Base-by-base conservation (phyloP, 2,797 vertebrate genomes). In the Rhinichthys osculus region DNA sequence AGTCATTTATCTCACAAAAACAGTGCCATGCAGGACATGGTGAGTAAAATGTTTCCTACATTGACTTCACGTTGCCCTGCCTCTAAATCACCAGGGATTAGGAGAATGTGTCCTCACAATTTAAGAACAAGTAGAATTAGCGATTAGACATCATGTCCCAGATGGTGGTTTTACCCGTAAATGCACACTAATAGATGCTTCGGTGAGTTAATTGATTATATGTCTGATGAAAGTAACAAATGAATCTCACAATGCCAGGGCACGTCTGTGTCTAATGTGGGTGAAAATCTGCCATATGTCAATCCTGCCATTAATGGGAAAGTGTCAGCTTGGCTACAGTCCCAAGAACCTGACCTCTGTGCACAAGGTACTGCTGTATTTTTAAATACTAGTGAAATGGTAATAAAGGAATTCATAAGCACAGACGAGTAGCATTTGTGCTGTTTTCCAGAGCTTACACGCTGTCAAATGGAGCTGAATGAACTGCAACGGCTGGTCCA, bases 241-340 rank as follows among this genome's bases (percentile, higher is more conserved):
- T 73, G 0, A 66, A 38, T 83, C 16, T 50, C 23, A 11, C 5
- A 52, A 30, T 17, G 19, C 16, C 90, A 95, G 92, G 90, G 88
- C 85, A 59, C 90, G 9, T 38, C 86, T 2, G 89, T 38, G 13
- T 88, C 82, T 21, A 86, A 86, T 30, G 2, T 0, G 69, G 78
- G 69, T 27, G 91, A 93, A 0, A 91, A 90, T 0, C 88, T 93
- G 77, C 95, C 95, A 0, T 94, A 94, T 47, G 91, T 93, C 82
- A 95, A 91, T 90, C 93, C 91, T 23, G 92, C 88, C 40, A 95
- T 91, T n/a, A 95, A 95, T 89, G 93, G 89, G 77, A 98, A 97
- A 91, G 96, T 98, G 85, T 94, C 95, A 0, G 96, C 96, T 1
- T 98, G 97, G 98, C 94, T 98, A 89, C 96, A 95, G 93, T 96